Base-by-base conservation (phyloP, 2,113 vertebrate genomes). In the Kryptolebias marmoratus region DNA sequence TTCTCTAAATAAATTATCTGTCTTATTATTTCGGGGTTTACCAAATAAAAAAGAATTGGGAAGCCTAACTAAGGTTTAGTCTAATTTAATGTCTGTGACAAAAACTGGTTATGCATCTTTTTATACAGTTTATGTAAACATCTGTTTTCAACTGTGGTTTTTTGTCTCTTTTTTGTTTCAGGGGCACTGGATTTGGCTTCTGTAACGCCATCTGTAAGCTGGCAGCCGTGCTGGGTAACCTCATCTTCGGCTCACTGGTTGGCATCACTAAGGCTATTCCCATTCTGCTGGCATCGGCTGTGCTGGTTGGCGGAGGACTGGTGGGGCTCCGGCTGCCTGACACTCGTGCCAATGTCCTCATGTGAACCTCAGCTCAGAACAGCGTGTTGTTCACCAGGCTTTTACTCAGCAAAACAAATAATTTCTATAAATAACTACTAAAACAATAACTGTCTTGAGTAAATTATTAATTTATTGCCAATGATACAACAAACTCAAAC, bases 171-270 rank as follows among this genome's bases (percentile, higher is more conserved):
- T n/a, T 65, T 68, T 56, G 50, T 69, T 90, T 36, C 90, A 98
- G 97, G 93, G 94, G 96, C 4, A 97, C 97, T 0, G 96, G 97
- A 73, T 98, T 98, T 9, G 97, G 97, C 59, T 98, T 98, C 93
- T 90, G 97, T 88, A 98, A 98, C 5, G 96, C 96, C n/a, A 94
- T 98, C 61, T 97, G 97, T 87, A 97, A 97, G 88, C 95, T 96
- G 73, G 96, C 96, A 0, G 94, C 96, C 1, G 96, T 97, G 75
- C 92, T 98, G 81, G 96, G 97, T 82, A 98, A 97, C 93, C 88
- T 98, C 79, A 97, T 97, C 88, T 98, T 98, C 0, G 96, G 97
- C 87, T 98, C 96, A 0, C 93, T 98, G 85, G 96, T 97, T 53
- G 91, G 95, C 88, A 96, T 97, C 89, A 96, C 96, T 89, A 97